These are phyloP conservation scores for Argyresthia goedartella DNA, from an alignment of 2,888 invertebrate species.

Conservation along the genomic window DNA sequence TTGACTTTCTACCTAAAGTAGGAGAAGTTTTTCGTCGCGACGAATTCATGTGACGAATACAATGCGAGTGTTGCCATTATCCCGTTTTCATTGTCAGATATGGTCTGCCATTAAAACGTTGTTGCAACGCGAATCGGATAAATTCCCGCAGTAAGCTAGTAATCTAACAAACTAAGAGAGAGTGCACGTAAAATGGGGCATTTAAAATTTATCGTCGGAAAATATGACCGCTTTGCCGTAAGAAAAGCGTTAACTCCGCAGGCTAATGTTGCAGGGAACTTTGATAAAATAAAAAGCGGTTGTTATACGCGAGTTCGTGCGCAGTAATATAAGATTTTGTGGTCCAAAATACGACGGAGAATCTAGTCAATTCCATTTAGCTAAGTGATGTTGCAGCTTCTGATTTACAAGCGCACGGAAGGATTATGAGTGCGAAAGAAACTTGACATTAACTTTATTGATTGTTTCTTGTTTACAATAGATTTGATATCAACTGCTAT, in stretches of 20 bases:
- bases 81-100: constrained; percentile 5
- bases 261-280: constrained; percentile 47
- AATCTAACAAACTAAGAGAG: constrained; percentile 53
- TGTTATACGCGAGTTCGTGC: constrained; percentile 24
- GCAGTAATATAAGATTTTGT: too few relatives aligned
- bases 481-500: too few relatives aligned
- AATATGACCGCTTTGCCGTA: constrained; percentile 50
- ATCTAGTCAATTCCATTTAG: too few relatives aligned
- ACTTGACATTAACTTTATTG: too few relatives aligned
- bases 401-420: too few relatives aligned
- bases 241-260: constrained; percentile 37
- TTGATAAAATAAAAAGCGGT: constrained; percentile 33
- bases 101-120: constrained; percentile 29
- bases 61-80: too few relatives aligned
- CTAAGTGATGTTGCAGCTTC: too few relatives aligned
- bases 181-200: constrained; percentile 47
- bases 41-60: too few relatives aligned
- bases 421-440: too few relatives aligned
- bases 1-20: neutral
- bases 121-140: constrained; percentile 34
- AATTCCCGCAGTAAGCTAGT: constrained; percentile 33
- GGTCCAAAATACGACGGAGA: too few relatives aligned
- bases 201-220: constrained; percentile 59
- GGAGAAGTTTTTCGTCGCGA: too few relatives aligned
- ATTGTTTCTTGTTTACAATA: too few relatives aligned